phyloP scores from a whole-genome alignment of 2,113 vertebrate genomes.

The Helogale parvula region DNA sequence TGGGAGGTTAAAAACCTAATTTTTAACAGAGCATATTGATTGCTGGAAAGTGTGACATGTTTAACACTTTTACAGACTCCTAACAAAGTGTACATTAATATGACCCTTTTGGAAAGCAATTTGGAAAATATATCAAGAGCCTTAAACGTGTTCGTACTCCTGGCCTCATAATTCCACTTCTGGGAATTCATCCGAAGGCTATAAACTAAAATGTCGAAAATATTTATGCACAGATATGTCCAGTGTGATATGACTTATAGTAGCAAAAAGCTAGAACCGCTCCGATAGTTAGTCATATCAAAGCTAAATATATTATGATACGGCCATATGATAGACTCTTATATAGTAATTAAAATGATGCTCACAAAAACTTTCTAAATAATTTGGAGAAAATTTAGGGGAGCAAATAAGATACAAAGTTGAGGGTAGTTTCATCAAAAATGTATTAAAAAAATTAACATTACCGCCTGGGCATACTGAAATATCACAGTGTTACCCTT shows the following conservation, averaged over 20 bases:
- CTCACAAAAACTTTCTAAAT: not conserved
- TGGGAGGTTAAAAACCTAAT: constrained; percentile 52
- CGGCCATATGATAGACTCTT: not conserved
- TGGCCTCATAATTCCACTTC: constrained; percentile 59
- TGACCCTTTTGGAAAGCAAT: constrained; percentile 65
- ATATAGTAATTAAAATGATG: not conserved
- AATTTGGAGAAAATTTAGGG: not conserved
- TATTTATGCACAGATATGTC: constrained; percentile 33
- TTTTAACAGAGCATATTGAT: constrained; percentile 55
- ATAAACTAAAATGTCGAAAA: constrained; percentile 63
- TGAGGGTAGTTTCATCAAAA: not conserved
- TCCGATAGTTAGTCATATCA: not conserved
- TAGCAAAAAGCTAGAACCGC: not conserved
- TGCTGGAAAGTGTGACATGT: constrained; percentile 2
- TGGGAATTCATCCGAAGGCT: constrained; percentile 64
- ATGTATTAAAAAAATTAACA: not conserved
- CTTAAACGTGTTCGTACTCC: constrained; percentile 44
- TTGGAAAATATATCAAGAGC: constrained; percentile 56
- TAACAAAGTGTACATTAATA: constrained; percentile 69
- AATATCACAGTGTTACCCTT: not conserved
- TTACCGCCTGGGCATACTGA: not conserved
- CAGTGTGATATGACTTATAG: not conserved
- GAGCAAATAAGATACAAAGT: not conserved
- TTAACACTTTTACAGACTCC: constrained; percentile 61
- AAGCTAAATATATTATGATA: not conserved